Conservation (phyloP, 2,888 invertebrate species). For the Himalopsyche tibetana region DNA sequence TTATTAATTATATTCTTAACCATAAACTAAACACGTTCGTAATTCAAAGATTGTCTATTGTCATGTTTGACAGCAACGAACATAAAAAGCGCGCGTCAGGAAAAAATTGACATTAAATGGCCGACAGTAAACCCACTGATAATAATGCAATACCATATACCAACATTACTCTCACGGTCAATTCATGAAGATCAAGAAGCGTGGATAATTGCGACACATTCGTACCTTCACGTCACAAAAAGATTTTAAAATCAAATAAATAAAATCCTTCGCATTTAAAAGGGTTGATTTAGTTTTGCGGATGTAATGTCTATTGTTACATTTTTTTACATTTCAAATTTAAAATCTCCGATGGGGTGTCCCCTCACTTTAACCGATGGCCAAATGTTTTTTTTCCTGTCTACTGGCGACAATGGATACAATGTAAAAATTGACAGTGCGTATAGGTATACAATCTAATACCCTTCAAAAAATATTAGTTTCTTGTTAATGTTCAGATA, state of each 20-base stretch:
- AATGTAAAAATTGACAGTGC: background rate
- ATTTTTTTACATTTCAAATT: conserved; percentile 61
- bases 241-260: conserved; percentile 66
- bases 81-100: conserved; percentile 55
- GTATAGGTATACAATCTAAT: conserved; percentile 28
- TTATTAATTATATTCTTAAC: conserved; percentile 51
- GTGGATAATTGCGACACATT: conserved; percentile 64
- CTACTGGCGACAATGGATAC: conserved; percentile 48
- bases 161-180: conserved; percentile 64
- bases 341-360: conserved; percentile 44
- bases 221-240: conserved; percentile 59
- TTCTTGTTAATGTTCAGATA: background rate
- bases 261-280: conserved; percentile 57
- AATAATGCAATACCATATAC: conserved; percentile 51
- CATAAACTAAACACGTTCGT: conserved; percentile 58
- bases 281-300: conserved; percentile 62
- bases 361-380: conserved; percentile 59
- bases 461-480: conserved; percentile 45
- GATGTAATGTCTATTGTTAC: conserved; percentile 61
- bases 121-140: conserved; percentile 45
- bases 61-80: conserved; percentile 57
- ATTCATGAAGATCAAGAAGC: conserved; percentile 64
- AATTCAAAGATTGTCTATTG: conserved; percentile 63
- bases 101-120: conserved; percentile 47
- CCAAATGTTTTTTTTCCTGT: conserved; percentile 55